phyloP scores from a whole-genome alignment of 2,888 invertebrate species.

The Cataglyphis rosenhaueri region DNA sequence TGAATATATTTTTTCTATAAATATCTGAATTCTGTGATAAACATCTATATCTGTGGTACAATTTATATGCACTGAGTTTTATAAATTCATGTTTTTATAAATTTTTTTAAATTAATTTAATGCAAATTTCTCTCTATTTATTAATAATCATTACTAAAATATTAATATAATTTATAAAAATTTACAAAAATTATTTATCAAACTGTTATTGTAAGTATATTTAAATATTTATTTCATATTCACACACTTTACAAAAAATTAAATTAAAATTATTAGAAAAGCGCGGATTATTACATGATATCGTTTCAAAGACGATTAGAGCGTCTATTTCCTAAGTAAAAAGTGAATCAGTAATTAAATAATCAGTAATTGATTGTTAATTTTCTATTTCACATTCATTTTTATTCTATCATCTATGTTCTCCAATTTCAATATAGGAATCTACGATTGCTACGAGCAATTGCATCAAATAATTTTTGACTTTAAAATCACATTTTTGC shows the following conservation, averaged over 20 bases:
- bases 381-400: slow-evolving; percentile 43
- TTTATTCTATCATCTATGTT: slow-evolving; percentile 14
- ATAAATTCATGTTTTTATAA: not conserved
- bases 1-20: slow-evolving; percentile 12
- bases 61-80: not conserved
- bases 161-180: slow-evolving; percentile 10
- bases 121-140: not conserved
- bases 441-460: not conserved
- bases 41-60: not conserved
- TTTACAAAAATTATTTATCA: slow-evolving; percentile 57
- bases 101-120: slow-evolving; percentile 3
- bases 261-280: slow-evolving; percentile 52
- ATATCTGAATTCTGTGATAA: slow-evolving; percentile 24
- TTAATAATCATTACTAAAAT: not conserved
- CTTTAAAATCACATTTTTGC: not conserved
- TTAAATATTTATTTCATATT: slow-evolving; percentile 50
- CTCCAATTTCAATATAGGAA: not conserved
- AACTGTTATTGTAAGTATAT: not conserved
- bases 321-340: slow-evolving; percentile 10
- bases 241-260: slow-evolving; percentile 46
- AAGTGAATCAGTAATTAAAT: slow-evolving; percentile 38
- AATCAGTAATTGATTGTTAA: slow-evolving; percentile 45
- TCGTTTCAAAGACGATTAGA: slow-evolving; percentile 28
- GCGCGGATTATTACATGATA: slow-evolving; percentile 25
- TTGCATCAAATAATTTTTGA: not conserved